These are phyloP conservation scores for Phyllopteryx taeniolatus DNA, from an alignment of 2,113 vertebrate genomes.

Conservation along the genomic window DNA sequence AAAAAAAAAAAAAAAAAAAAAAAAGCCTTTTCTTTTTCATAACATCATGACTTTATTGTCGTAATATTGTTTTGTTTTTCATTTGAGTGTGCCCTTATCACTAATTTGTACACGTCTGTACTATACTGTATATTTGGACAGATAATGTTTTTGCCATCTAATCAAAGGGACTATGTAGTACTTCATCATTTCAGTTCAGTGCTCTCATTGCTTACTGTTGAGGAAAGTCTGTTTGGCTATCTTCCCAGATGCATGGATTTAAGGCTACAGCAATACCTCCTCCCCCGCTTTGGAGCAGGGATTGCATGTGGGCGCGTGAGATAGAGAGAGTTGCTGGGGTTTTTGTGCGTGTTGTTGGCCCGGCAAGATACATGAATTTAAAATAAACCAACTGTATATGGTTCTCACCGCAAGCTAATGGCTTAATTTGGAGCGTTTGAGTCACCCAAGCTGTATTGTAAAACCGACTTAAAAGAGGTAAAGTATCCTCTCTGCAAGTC, in stretches of 20 bases:
- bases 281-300: conserved; percentile 24
- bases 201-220: conserved; percentile 42
- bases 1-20: too few species aligned
- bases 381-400: conserved; percentile 5
- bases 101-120: conserved; percentile 15
- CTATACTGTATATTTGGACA: conserved; percentile 35
- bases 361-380: background rate
- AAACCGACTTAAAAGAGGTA: conserved; percentile 12
- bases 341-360: conserved; percentile 7
- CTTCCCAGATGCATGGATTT: conserved; percentile 68
- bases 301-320: conserved; percentile 10
- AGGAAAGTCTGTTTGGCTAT: conserved; percentile 61
- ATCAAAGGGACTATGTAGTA: conserved; percentile 61
- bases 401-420: background rate
- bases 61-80: conserved; percentile 24
- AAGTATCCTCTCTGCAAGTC: conserved; percentile 35
- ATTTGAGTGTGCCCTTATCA: conserved; percentile 20
- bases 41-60: too few species aligned
- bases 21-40: too few species aligned
- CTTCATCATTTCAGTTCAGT: conserved; percentile 44
- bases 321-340: conserved; percentile 18
- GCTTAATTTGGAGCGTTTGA: background rate
- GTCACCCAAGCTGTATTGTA: background rate
- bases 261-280: conserved; percentile 34
- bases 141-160: conserved; percentile 42